Conservation (phyloP, 2,888 invertebrate genomes). For the Oxystoma pomonae region DNA sequence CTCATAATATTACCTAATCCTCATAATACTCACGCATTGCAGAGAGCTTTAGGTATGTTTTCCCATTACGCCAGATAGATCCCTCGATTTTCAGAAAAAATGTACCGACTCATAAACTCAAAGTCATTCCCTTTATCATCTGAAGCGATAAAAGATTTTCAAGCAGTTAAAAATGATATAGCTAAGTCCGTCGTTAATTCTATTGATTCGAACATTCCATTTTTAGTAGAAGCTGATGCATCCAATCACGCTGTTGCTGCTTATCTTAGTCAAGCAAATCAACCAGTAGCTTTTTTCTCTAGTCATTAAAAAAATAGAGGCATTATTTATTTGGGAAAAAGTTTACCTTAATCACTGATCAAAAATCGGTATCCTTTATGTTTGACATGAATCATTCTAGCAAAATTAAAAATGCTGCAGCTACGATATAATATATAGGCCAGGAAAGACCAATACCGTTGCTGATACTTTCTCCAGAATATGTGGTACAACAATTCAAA, state of each 20-base stretch:
- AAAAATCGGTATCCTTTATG: slow-evolving; percentile 2
- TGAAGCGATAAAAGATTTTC: neutral
- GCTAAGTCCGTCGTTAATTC: neutral
- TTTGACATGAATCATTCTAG: neutral
- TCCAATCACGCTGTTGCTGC: slow-evolving; percentile 3
- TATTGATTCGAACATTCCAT: neutral
- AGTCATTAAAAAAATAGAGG: slow-evolving; percentile 2
- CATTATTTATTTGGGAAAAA: neutral
- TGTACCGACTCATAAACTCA: neutral
- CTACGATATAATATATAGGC: neutral
- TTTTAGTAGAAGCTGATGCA: neutral
- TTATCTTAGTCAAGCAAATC: slow-evolving; percentile 3
- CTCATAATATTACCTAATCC: neutral
- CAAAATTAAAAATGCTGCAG: slow-evolving; percentile 2
- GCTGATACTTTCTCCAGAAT: neutral
- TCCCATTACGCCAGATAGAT: neutral
- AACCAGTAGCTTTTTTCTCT: slow-evolving; percentile 6
- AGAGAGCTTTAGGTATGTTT: neutral
- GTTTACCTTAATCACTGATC: neutral
- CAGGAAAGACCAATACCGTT: neutral
- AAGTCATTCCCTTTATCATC: neutral
- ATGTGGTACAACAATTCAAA: neutral
- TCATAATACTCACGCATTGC: neutral
- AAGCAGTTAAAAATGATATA: neutral
- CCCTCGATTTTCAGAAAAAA: neutral